Conservation (phyloP, 1,140 invertebrate genomes). For the Ephestia elutella region DNA sequence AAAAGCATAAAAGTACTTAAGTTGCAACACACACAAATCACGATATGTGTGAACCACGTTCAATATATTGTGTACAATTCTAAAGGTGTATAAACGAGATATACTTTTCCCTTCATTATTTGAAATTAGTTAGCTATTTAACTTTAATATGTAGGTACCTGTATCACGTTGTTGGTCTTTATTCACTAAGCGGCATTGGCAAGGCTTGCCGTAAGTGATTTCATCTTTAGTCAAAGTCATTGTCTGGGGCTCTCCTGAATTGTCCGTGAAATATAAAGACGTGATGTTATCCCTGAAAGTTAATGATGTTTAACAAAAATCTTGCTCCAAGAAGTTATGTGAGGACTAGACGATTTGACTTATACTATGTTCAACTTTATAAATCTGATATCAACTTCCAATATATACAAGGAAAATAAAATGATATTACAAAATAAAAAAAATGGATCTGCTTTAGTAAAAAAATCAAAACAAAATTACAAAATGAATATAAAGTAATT, state of each 20-base stretch:
- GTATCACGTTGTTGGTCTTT: slow-evolving; percentile 6
- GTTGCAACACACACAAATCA: too few species aligned
- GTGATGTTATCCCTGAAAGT: slow-evolving; percentile 48
- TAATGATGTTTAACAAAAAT: slow-evolving; percentile 9
- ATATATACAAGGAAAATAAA: too few species aligned
- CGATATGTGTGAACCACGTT: too few species aligned
- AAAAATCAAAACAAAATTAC: neutral
- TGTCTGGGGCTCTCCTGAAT: neutral
- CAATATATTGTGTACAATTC: too few species aligned
- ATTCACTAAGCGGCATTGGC: neutral
- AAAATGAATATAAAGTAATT: neutral
- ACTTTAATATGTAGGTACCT: slow-evolving; percentile 4
- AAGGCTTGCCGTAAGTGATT: neutral
- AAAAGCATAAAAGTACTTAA: slow-evolving; percentile 1
- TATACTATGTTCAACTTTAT: too few species aligned
- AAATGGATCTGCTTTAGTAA: too few species aligned
- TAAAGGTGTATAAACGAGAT: too few species aligned
- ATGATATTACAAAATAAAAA: too few species aligned
- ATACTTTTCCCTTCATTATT: too few species aligned
- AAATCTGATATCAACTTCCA: too few species aligned
- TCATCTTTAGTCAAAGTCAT: neutral
- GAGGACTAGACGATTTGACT: too few species aligned
- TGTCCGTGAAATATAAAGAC: slow-evolving; percentile 33
- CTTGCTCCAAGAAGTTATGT: neutral
- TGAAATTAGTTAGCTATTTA: too few species aligned